Percentiles rank a stretch among this genome's conserved stretches.
Conservation (phyloP, 2,888 invertebrate species). For the Caenorhabditis sulstoni region DNA sequence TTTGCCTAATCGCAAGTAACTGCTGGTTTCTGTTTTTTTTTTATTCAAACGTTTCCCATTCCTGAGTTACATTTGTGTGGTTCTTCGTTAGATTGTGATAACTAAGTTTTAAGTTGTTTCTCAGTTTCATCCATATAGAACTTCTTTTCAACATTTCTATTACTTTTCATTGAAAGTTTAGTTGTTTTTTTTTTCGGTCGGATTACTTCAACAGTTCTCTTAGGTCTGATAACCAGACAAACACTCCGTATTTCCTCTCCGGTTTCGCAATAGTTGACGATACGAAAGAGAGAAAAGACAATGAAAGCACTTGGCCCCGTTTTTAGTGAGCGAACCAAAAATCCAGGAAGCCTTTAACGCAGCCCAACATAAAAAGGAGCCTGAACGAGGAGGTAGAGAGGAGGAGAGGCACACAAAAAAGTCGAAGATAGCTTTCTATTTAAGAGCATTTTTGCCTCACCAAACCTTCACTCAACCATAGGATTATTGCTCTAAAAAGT, state of each 20-base stretch:
- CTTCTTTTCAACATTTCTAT: too few relatives aligned
- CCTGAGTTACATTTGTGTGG: not conserved
- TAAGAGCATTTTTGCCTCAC: constrained; percentile 62
- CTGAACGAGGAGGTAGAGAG: constrained; percentile 47
- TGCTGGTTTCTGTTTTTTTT: constrained; percentile 12
- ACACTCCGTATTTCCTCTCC: too few relatives aligned
- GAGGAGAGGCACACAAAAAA: constrained; percentile 51
- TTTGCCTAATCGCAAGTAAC: constrained; percentile 40
- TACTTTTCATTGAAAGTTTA: too few relatives aligned
- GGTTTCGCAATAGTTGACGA: constrained; percentile 35
- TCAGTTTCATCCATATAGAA: too few relatives aligned
- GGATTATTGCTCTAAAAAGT: constrained; percentile 62
- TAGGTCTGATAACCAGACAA: too few relatives aligned
- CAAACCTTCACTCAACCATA: constrained; percentile 63
- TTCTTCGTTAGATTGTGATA: constrained; percentile 16
- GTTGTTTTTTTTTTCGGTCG: constrained; percentile 15
- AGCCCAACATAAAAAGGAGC: constrained; percentile 47
- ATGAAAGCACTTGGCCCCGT: constrained; percentile 51
- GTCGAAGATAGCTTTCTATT: constrained; percentile 63
- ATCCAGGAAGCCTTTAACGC: constrained; percentile 59
- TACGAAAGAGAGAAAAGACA: constrained; percentile 39
- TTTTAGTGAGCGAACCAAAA: constrained; percentile 55
- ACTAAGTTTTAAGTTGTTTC: not conserved
- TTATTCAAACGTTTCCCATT: not conserved
- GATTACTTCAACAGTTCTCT: too few relatives aligned